Base-by-base conservation (phyloP, 2,888 invertebrate species). In the Nezara viridula region DNA sequence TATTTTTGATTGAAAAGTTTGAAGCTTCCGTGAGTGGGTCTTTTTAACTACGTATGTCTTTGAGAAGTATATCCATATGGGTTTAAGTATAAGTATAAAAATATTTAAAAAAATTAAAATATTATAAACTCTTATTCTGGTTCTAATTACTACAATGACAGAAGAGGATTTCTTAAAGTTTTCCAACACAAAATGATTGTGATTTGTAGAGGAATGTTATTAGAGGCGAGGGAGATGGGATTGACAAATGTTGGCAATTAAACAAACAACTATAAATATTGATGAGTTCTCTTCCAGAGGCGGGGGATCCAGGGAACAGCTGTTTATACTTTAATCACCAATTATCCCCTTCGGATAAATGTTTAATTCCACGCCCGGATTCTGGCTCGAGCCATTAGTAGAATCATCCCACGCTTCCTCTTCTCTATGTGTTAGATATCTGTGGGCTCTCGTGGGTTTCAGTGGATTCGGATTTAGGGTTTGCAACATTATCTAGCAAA, bases 321-420 rank as follows among this genome's bases (percentile, higher is more conserved):
- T 77, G 40, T 16, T 77, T 77, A 77, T 77, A 77, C 77, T 77
- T 77, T 77, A 77, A 77, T 77, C 77, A 77, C 77, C 77, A 77
- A 77, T 37, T 77, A 77, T 37, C 77, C 77, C 77, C 37, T 77
- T 40, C 21, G 37, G 21, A 2, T 77, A 40, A 77, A 77, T 77
- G 77, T 77, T 77, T 77, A 77, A 77, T 77, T 77, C 40, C 77
- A 37, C 10, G 77, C 16, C 40, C 40, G 27, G 24, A 40, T 77
- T 37, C 24, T 5, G 40, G 40, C 60, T 27, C 0, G 16, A 14
- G 16, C 60, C 27, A 60, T 60, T 60, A 60, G 60, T 60, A 60
- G 24, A 27, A 32, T 14, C 27, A 55, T n/a, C 55, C n/a, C 9
- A n/a, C n/a, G 9, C n/a, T n/a, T 55, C 55, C 16, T 40, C 24